Evolutionary conservation across 2,888 invertebrate species (phyloP), one percentile per base, ranked within the genome.

Genomic region (Lycophotia porphyrea): DNA sequence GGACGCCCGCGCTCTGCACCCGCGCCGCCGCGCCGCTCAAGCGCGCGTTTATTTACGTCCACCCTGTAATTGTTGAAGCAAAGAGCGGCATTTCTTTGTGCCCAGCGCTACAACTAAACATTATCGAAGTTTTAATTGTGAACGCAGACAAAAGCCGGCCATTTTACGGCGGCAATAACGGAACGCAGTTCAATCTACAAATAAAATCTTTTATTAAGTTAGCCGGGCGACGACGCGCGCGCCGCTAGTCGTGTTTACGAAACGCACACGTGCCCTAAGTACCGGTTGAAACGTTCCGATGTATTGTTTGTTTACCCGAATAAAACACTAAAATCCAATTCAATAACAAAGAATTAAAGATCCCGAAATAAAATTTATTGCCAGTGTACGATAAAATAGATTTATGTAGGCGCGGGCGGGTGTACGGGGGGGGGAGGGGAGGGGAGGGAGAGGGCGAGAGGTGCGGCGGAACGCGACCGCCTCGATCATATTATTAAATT

Each of bases 281-380:
- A 93, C 94, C 93, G 92, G 92, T 93, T 92, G 93, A 94, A 94
- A 93, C 93, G 94, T 90, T 92, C 93, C 94, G 93, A 94, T 95
- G 93, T 94, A 95, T 95, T 96, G 96, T 96, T 96, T 96, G 96
- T 96, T 96, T 96, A 96, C 95, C 94, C 94, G 95, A 95, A 96
- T 96, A 96, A 96, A 96, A 96, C 96, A 96, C 96, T 96, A 96
- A 96, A 96, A 96, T 96, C 96, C 95, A 96, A 96, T 96, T 96
- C 96, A 96, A 96, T 96, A 96, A 96, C 96, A 96, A 96, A 96
- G 96, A 96, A 96, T 96, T 96, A 96, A 96, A 96, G 96, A 96
- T 96, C 96, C 96, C 94, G 94, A 96, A 96, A 96, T 96, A 96
- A 96, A 96, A 96, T 96, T 96, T 96, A 96, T 96, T 96, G 95